Base-by-base conservation (phyloP, 2,888 invertebrate species). In the Plagiodera versicolora region DNA sequence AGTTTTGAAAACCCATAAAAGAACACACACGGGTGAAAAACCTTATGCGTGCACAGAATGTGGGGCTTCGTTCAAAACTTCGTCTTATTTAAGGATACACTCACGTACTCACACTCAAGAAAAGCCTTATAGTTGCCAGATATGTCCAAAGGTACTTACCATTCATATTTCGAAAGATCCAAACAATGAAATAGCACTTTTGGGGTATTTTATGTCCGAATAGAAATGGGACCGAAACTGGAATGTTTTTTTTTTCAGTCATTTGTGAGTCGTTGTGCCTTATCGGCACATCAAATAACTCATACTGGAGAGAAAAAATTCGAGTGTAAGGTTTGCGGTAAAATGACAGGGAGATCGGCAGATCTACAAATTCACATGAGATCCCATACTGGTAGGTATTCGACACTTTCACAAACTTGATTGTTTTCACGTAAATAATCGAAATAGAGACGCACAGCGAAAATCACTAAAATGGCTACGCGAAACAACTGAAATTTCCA, bases 221-320 rank as follows among this genome's bases (percentile, higher is more conserved):
- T n/a, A n/a, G n/a, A n/a, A n/a, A n/a, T n/a, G n/a, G n/a, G n/a
- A n/a, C n/a, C n/a, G n/a, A n/a, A n/a, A n/a, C n/a, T n/a, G n/a
- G n/a, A n/a, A n/a, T n/a, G n/a, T n/a, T n/a, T n/a, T n/a, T n/a
- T n/a, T n/a, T n/a, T 73, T 72, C 62, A 78, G 77, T 71, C 72
- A 3, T 80, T 80, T 61, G 70, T 77, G 4, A 78, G 78, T 60
- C 75, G 75, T 68, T 76, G 76, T 63, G 77, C 74, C 3, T 63
- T 79, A 48, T 71, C 72, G 2, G 75, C 79, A 1, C 79, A 80
- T 58, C 70, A 68, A 14, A 72, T 72, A 63, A 73, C 72, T 6
- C 79, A 80, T 60, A 76, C 77, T 0, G 78, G 76, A 3, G 79
- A 78, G 61, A 79, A 79, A 58, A 73, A 75, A 60, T 79, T 74